phyloP scores from a whole-genome alignment of 2,797 vertebrate genomes.

The Microtus californicus region DNA sequence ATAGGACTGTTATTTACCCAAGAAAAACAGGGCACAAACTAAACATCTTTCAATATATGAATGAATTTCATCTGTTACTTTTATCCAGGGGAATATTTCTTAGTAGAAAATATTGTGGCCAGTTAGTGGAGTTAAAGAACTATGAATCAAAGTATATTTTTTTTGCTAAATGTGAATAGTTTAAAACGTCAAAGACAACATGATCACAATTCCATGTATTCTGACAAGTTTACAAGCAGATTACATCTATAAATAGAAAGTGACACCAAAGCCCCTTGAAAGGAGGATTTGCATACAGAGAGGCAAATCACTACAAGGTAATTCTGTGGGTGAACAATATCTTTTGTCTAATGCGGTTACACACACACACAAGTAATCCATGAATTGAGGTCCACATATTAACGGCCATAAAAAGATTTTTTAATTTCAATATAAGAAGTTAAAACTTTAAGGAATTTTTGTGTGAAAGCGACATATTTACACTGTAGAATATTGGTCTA shows the following conservation, averaged over 20 bases:
- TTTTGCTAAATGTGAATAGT: neutral
- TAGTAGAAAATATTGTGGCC: neutral
- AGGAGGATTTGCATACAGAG: neutral
- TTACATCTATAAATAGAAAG: neutral
- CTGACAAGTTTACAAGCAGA: neutral
- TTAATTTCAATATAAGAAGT: neutral
- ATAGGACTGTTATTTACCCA: neutral
- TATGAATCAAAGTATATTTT: neutral
- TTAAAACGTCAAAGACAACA: neutral
- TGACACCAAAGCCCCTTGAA: rapidly evolving
- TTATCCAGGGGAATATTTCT: neutral
- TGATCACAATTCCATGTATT: neutral
- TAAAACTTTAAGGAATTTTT: neutral
- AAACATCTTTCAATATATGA: neutral
- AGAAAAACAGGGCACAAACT: neutral
- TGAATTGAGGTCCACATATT: neutral
- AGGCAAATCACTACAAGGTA: rapidly evolving
- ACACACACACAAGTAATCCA: neutral
- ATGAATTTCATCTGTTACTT: neutral
- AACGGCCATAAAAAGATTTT: rapidly evolving
- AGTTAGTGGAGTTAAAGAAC: neutral
- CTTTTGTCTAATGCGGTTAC: neutral
- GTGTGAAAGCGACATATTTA: neutral
- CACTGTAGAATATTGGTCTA: neutral
- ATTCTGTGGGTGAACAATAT: neutral